Percentiles rank a stretch among this genome's conserved stretches.
phyloP scores from a whole-genome alignment of 1,140 invertebrate genomes.

The Drosophila azteca region DNA sequence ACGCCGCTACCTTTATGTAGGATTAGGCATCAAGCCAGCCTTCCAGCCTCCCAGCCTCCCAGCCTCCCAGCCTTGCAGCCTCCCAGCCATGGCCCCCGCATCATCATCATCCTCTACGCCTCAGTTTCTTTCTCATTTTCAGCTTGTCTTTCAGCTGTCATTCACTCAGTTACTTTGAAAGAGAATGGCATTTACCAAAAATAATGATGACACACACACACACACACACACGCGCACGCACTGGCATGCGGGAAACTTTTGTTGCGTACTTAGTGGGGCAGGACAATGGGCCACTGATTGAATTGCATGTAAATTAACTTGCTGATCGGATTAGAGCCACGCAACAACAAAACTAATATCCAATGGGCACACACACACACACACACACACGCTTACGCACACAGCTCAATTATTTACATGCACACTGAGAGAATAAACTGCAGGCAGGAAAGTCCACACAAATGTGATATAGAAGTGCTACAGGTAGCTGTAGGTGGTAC shows the following conservation, averaged over 20 bases:
- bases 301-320: conserved; percentile 81
- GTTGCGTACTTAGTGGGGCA: conserved; percentile 58
- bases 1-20: conserved; percentile 21
- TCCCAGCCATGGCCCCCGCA: not conserved
- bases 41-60: not conserved
- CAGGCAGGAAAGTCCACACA: no score
- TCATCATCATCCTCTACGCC: not conserved
- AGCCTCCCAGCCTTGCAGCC: no score
- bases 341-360: conserved; percentile 63
- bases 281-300: conserved; percentile 75
- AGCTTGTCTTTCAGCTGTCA: conserved; percentile 38
- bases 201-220: conserved; percentile 46
- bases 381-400: not conserved
- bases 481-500: no score
- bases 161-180: conserved; percentile 40
- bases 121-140: not conserved
- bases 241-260: conserved; percentile 27
- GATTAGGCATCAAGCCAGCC: conserved; percentile 32
- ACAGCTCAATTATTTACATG: conserved; percentile 4
- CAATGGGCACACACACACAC: conserved; percentile 13
- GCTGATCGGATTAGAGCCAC: conserved; percentile 72
- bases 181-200: conserved; percentile 56
- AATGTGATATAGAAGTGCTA: no score
- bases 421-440: not conserved
- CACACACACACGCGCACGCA: not conserved